Conservation (phyloP, 1,140 invertebrate genomes). For the Scylla paramamosain region DNA sequence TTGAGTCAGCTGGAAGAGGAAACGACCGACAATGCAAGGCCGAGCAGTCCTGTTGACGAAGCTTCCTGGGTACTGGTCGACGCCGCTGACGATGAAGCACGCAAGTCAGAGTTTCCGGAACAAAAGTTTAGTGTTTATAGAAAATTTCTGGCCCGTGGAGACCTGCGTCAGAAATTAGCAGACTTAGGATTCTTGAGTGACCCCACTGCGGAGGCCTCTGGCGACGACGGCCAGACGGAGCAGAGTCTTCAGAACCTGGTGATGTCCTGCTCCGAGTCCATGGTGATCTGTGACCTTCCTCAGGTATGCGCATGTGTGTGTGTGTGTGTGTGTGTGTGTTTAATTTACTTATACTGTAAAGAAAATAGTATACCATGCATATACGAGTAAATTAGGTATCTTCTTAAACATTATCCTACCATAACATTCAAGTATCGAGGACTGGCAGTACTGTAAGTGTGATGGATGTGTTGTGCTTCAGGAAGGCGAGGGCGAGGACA, state of each 20-base stretch:
- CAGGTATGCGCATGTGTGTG: constrained; percentile 36
- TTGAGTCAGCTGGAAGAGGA: background rate
- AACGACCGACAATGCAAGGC: constrained; percentile 13
- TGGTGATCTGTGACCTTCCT: constrained; percentile 69
- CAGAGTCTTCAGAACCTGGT: constrained; percentile 24
- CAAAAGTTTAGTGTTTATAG: constrained; percentile 55
- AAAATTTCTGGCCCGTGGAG: constrained; percentile 62
- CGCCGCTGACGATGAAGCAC: constrained; percentile 35
- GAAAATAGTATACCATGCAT: background rate
- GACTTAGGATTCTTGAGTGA: constrained; percentile 52
- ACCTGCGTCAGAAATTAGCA: constrained; percentile 62
- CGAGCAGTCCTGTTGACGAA: constrained; percentile 61
- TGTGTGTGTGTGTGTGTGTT: constrained; percentile 10
- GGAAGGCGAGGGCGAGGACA: constrained; percentile 1
- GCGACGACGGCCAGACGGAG: background rate
- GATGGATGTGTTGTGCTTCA: background rate
- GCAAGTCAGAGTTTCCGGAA: background rate
- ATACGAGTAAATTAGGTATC: background rate
- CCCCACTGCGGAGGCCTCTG: background rate
- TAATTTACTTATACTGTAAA: too few relatives aligned
- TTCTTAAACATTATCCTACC: background rate
- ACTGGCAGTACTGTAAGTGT: background rate
- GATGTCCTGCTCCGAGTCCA: constrained; percentile 64
- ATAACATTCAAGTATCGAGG: background rate
- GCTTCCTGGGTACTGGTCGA: constrained; percentile 63